phyloP scores from a whole-genome alignment of 2,113 vertebrate genomes.

The Lanius collurio region DNA sequence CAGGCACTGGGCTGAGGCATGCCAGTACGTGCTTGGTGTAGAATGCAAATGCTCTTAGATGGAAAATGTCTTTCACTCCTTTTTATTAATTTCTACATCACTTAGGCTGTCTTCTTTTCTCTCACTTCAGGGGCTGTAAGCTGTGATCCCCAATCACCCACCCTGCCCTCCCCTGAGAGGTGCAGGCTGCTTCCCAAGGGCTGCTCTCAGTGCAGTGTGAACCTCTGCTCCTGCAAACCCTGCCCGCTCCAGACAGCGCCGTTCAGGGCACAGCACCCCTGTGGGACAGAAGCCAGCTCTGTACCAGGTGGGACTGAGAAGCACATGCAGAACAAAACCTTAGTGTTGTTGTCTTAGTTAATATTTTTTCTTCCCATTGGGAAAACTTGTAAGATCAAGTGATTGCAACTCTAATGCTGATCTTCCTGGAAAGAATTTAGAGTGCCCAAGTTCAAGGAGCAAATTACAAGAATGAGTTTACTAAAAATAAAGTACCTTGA shows the following conservation, averaged over 20 bases:
- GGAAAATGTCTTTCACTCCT: neutral
- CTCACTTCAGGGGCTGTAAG: neutral
- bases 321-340: neutral
- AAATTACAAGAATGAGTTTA: neutral
- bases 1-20: neutral
- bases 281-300: neutral
- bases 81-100: neutral
- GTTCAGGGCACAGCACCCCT: neutral
- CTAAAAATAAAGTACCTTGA: neutral
- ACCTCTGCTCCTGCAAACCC: neutral
- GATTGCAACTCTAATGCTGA: neutral
- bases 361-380: neutral
- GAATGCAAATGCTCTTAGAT: neutral
- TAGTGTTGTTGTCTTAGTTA: neutral
- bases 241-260: accelerated
- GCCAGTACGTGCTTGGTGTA: neutral
- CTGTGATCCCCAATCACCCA: accelerated
- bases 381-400: neutral
- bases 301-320: accelerated
- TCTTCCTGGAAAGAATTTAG: neutral
- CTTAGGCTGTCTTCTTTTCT: neutral
- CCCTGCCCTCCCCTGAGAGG: accelerated
- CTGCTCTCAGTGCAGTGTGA: neutral
- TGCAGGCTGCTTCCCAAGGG: accelerated
- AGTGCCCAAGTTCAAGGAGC: neutral